Evolutionary conservation across 2,113 vertebrate species (phyloP).

Genomic region (Sebastes fasciatus): DNA sequence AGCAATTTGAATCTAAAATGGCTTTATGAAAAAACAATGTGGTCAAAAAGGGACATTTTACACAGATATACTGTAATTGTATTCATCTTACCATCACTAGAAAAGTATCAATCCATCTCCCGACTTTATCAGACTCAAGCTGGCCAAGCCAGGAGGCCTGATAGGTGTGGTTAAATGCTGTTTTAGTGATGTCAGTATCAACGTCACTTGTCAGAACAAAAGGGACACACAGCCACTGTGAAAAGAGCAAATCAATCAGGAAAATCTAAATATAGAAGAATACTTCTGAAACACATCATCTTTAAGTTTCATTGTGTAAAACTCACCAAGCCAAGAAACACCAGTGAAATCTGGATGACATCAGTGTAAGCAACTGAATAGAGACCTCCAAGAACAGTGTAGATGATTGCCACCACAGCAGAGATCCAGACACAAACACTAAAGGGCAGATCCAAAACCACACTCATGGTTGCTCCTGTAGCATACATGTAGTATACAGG

Average conservation of each 20-base stretch:
- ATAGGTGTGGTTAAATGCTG: conserved; percentile 1
- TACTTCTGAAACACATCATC: neutral
- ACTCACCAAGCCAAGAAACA: neutral
- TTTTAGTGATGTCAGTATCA: neutral
- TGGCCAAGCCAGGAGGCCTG: conserved; percentile 9
- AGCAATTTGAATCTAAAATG: no score
- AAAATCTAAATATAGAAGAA: neutral
- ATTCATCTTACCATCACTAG: neutral
- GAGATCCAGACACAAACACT: conserved; percentile 13
- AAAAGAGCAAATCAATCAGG: neutral
- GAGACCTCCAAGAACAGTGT: conserved; percentile 14
- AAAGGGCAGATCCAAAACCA: neutral
- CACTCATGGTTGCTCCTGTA: neutral
- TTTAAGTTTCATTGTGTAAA: neutral
- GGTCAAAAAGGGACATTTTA: neutral
- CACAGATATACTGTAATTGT: neutral
- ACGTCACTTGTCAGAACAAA: neutral
- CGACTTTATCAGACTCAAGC: neutral
- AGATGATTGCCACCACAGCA: conserved; percentile 6
- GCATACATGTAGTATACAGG: neutral
- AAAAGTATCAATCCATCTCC: conserved; percentile 16
- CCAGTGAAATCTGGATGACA: neutral
- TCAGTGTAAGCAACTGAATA: conserved; percentile 16
- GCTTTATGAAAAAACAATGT: no score
- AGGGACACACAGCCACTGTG: conserved; percentile 13